These are phyloP conservation scores for Adelosebastes latens DNA, from an alignment of 2,797 vertebrate genomes.

Conservation along the genomic window DNA sequence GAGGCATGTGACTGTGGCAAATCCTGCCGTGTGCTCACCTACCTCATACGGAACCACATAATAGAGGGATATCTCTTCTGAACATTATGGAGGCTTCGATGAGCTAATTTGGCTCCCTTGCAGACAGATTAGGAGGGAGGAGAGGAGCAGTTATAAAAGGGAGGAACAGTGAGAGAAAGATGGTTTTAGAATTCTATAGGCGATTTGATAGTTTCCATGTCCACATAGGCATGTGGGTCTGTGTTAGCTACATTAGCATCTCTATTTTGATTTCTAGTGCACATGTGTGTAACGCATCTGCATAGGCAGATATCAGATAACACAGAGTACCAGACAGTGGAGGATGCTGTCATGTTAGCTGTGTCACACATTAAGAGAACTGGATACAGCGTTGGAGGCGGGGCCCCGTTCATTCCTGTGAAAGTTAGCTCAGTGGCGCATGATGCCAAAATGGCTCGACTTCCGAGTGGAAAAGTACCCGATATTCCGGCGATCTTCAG, in stretches of 20 bases:
- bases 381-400: no score
- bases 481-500: no score
- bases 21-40: background rate
- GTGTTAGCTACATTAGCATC: background rate
- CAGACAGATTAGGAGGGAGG: slow-evolving; percentile 32
- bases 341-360: background rate
- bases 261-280: background rate
- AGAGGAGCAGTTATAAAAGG: background rate
- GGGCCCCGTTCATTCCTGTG: no score
- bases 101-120: slow-evolving; percentile 23
- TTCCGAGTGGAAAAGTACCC: no score
- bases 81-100: slow-evolving; percentile 11
- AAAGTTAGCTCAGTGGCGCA: no score
- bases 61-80: slow-evolving; percentile 23
- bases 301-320: background rate
- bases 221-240: background rate
- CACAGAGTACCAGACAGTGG: no score
- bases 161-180: background rate
- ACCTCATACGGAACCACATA: slow-evolving; percentile 13
- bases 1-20: background rate
- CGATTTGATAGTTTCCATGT: background rate
- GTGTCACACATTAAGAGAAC: background rate
- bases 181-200: background rate
- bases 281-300: background rate
- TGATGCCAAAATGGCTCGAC: no score